A percentile compares a stretch with the other conserved stretches of the same genome.
Evolutionary conservation across 2,797 vertebrate genomes (phyloP).

Genomic region (Lepilemur septentrionalis): DNA sequence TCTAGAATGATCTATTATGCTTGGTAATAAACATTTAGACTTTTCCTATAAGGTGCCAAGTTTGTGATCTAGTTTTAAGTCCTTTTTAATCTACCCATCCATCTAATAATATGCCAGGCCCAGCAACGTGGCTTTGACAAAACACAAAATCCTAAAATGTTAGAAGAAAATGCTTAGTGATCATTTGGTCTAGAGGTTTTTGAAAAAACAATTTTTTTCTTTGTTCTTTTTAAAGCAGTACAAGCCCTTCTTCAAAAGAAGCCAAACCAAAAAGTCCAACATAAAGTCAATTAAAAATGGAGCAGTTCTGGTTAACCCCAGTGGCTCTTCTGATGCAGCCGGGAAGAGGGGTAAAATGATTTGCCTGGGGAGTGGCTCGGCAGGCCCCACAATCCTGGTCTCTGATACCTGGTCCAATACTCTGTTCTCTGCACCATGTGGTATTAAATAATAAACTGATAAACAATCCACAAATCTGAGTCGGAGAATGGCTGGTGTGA

Average conservation of each 20-base stretch:
- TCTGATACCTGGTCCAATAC: not conserved
- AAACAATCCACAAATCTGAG: not conserved
- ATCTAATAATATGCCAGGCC: not conserved
- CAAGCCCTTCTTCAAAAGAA: not conserved
- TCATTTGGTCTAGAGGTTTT: not conserved
- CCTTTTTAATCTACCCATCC: not conserved
- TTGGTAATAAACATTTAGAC: not conserved
- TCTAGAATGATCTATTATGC: not conserved
- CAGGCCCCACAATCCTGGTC: not conserved
- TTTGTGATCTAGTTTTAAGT: slow-evolving; percentile 9
- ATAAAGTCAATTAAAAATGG: not conserved
- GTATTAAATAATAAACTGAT: not conserved
- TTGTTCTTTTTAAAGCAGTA: not conserved
- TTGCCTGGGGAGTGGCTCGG: not conserved
- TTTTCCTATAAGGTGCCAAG: not conserved
- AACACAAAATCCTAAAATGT: slow-evolving; percentile 7
- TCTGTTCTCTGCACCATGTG: not conserved
- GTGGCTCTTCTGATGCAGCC: not conserved
- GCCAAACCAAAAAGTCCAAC: not conserved
- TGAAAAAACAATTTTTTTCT: not conserved
- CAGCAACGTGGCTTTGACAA: not conserved
- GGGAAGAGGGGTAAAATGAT: not conserved
- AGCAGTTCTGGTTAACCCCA: not conserved
- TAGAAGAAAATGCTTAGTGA: not conserved
- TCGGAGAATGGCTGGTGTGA: not conserved